A percentile compares a stretch with the other conserved stretches of the same genome.
These are phyloP conservation scores for Dicerorhinus sumatrensis DNA, from an alignment of 2,113 vertebrate species.

Conservation along the genomic window DNA sequence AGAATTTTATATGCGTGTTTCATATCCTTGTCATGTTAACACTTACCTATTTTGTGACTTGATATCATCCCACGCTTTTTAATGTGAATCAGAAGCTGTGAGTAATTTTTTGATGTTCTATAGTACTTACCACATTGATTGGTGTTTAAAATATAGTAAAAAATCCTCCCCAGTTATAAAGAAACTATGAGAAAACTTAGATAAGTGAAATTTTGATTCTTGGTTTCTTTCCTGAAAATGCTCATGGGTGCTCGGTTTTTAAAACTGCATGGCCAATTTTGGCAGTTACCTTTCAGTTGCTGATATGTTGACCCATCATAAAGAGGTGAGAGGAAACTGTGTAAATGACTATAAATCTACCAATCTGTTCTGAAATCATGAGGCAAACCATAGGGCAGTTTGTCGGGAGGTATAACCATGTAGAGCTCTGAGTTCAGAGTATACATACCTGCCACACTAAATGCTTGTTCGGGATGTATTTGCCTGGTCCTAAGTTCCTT, in stretches of 20 bases:
- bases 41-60: conserved; percentile 28
- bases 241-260: not conserved
- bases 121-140: not conserved
- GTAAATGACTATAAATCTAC: not conserved
- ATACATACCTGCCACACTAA: not conserved
- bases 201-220: not conserved
- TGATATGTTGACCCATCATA: not conserved
- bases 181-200: not conserved
- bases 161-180: not conserved
- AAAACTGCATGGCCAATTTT: not conserved
- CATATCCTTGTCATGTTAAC: conserved; percentile 37
- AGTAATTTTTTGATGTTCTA: conserved; percentile 53
- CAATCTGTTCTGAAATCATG: not conserved
- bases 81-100: conserved; percentile 54
- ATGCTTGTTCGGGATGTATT: not conserved
- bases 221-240: conserved; percentile 20
- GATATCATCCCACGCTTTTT: not conserved
- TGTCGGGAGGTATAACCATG: not conserved
- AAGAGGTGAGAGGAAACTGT: not conserved
- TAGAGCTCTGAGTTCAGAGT: conserved; percentile 12
- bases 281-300: not conserved
- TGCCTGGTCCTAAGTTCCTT: not conserved
- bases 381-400: not conserved
- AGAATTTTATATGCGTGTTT: conserved; percentile 48
- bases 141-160: conserved; percentile 9